Evolutionary conservation across 2,888 invertebrate genomes (phyloP), one percentile per base, ranked within the genome.

Genomic region (Plebejus argus): DNA sequence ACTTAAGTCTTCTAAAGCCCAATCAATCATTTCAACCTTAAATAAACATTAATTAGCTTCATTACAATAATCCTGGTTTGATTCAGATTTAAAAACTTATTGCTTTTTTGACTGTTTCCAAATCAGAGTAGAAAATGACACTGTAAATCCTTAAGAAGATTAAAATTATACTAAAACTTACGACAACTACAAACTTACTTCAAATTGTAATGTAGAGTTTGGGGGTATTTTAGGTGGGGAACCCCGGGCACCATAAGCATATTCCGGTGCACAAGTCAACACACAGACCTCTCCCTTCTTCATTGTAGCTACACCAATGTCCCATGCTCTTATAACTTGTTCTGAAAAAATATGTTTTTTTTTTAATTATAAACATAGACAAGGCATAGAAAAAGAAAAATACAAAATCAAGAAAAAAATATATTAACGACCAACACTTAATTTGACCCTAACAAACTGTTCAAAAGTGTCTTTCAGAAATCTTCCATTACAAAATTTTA

Each of bases 251-350:
- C 99, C 99, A 86, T 99, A 99, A 0, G 98, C 99, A 92, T 98
- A 99, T 79, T 98, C 96, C 0, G 99, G 95, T 76, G 96, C 96
- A 91, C 99, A 98, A 0, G 97, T 97, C 76, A 99, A 90, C 77
- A 96, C 94, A 75, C 98, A 97, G 76, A 97, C 94, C 90, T 99
- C 99, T 0, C 98, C 98, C 83, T 96, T 96, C 89, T 97, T 97
- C 99, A 99, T 99, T 0, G 98, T 97, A 0, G 97, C 97, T 20
- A 99, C 97, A 45, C 98, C 99, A 81, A 98, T 95, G 85, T 99
- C 99, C 97, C 99, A 99, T 90, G 97, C 98, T 93, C 97, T 97
- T 81, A 99, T 99, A 1, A 99, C 98, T 76, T 91, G 91, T 0
- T 96, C 97, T 97, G 78, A 83, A 58, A 76, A 78, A 78, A 74